Percentiles rank a stretch among this genome's conserved stretches.
Conservation (phyloP, 1,140 invertebrate genomes). For the Trichogramma pretiosum region DNA sequence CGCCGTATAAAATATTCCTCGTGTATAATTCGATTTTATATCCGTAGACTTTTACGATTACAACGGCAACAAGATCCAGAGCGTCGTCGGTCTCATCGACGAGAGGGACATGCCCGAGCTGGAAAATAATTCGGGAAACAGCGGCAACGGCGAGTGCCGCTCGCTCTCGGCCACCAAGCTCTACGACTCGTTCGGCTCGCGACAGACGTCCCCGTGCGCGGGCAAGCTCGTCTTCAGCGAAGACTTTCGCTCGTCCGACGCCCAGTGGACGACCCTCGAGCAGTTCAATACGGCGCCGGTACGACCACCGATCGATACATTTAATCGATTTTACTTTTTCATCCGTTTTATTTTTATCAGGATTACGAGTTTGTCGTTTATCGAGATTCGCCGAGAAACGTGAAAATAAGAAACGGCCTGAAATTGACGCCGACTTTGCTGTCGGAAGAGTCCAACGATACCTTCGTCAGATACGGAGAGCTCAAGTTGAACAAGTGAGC, state of each 20-base stretch:
- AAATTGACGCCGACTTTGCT: conserved; percentile 54
- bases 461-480: conserved; percentile 44
- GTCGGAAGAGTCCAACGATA: conserved; percentile 48
- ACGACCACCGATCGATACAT: neutral
- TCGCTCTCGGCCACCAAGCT: neutral
- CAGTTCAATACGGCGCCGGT: neutral
- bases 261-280: neutral
- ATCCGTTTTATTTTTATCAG: conserved; percentile 24
- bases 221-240: conserved; percentile 2
- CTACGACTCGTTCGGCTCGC: neutral
- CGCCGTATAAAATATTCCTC: no score
- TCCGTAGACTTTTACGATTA: conserved; percentile 1
- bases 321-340: neutral
- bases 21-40: no score
- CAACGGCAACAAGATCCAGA: neutral
- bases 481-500: conserved; percentile 44
- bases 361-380: conserved; percentile 65
- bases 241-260: neutral
- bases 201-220: neutral
- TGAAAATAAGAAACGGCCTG: conserved; percentile 51
- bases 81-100: neutral
- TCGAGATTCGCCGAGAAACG: conserved; percentile 49
- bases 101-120: neutral
- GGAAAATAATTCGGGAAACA: neutral
- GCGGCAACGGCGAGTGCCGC: neutral